A percentile compares a stretch with the other conserved stretches of the same genome.
Conservation (phyloP, 2,888 invertebrate genomes). For the Onthophagus sagittarius region DNA sequence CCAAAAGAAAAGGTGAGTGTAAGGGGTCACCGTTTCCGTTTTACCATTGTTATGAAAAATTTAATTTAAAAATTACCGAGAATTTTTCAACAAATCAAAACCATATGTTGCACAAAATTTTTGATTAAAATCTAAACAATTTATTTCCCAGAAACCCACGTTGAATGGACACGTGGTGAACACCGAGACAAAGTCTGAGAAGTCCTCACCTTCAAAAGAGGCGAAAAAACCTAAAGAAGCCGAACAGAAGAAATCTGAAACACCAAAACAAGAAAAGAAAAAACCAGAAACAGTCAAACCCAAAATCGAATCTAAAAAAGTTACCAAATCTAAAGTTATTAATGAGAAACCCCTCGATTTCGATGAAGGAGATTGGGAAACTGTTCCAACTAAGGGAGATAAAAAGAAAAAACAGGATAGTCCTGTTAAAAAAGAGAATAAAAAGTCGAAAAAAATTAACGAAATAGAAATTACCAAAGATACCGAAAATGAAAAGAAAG, state of each 20-base stretch:
- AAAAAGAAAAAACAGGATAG: slow-evolving; percentile 64
- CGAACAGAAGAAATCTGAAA: slow-evolving; percentile 50
- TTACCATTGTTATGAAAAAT: neutral
- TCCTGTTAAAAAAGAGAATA: slow-evolving; percentile 45
- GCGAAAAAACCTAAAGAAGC: slow-evolving; percentile 43
- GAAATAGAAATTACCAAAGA: slow-evolving; percentile 53
- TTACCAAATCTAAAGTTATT: slow-evolving; percentile 49
- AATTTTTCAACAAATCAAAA: neutral
- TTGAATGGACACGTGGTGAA: slow-evolving; percentile 59
- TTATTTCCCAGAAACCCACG: slow-evolving; percentile 54
- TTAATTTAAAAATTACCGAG: too few species aligned
- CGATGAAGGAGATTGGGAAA: slow-evolving; percentile 75
- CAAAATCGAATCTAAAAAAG: slow-evolving; percentile 58
- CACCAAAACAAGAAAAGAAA: slow-evolving; percentile 43
- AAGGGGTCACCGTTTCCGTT: neutral
- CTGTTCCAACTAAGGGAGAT: slow-evolving; percentile 65
- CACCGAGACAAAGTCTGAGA: slow-evolving; percentile 56
- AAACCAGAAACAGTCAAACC: slow-evolving; percentile 52
- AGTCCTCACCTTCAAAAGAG: slow-evolving; percentile 50
- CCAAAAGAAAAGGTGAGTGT: slow-evolving; percentile 64
- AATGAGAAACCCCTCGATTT: slow-evolving; percentile 68
- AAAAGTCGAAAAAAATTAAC: slow-evolving; percentile 42
- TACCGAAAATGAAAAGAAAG: slow-evolving; percentile 51
- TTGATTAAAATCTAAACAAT: neutral
- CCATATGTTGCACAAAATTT: slow-evolving; percentile 3